Base-by-base conservation (phyloP, 2,797 vertebrate genomes). In the Coreius guichenoti region DNA sequence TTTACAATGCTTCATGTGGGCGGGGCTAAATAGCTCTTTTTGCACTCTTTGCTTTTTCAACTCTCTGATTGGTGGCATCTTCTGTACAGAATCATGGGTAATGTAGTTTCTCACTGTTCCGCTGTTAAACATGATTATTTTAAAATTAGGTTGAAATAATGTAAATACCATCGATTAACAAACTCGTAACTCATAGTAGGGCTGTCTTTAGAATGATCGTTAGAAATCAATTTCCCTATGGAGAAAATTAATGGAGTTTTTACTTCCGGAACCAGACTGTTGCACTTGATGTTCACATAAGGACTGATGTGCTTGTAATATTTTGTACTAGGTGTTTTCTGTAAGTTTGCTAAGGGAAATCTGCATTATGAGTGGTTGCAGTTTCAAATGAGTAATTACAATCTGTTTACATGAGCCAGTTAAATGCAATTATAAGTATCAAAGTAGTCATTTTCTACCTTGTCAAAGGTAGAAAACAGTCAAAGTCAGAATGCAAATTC, bases 361-460 rank as follows among this genome's bases (percentile, higher is more conserved):
- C 6, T 29, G 39, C 33, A 68, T 74, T 39, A 17, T 36, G 39
- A 67, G 21, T 31, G 23, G 8, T n/a, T 11, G 23, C n/a, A 77
- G 21, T 87, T 63, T 76, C 19, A 75, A 84, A 39, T 80, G 21
- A 76, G 61, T 84, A 77, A 81, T 76, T 76, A 29, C 6, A 39
- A 26, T 63, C 5, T 49, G 61, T 68, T 72, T 70, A 26, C 19
- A 36, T 33, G 17, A 72, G 36, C 83, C 82, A 81, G 70, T 84
- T 87, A 84, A 81, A 54, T 76, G 63, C 77, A 81, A 87, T 80
- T 87, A 76, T 69, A 74, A 70, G 49, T 51, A 82, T 86, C 54
- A 77, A 82, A 81, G 54, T 43, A n/a, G 61, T 70, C 0, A 76
- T 84, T 83, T 88, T 73, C 79, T 67, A 69, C 47, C 29, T 72